Evolutionary conservation across 2,113 vertebrate species (phyloP).

Genomic region (Prunella himalayana): DNA sequence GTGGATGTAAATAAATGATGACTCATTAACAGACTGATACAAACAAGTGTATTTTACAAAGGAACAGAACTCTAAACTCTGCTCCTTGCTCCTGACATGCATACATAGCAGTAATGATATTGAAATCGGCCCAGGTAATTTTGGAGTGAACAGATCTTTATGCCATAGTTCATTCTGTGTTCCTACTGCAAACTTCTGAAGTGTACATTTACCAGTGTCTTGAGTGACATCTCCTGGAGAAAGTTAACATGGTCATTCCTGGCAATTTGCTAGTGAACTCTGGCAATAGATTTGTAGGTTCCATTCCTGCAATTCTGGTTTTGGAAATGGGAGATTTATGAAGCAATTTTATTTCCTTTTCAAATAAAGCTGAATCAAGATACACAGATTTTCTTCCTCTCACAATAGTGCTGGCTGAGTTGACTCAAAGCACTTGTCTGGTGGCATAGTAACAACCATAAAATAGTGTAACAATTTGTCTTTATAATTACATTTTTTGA

Average conservation of each 20-base stretch:
- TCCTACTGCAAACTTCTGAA: not conserved
- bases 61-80: not conserved
- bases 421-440: not conserved
- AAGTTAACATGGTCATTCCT: not conserved
- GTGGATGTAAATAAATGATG: not conserved
- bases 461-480: not conserved
- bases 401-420: not conserved
- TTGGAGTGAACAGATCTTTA: not conserved
- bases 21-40: not conserved
- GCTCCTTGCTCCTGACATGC: not conserved
- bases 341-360: not conserved
- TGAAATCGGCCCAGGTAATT: constrained; percentile 24
- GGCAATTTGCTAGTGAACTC: constrained; percentile 1
- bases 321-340: not conserved
- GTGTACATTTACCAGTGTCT: not conserved
- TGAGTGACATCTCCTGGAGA: constrained; percentile 60
- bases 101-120: not conserved
- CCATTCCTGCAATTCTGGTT: not conserved
- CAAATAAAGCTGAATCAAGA: not conserved
- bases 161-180: not conserved
- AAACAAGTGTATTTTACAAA: not conserved
- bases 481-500: not conserved
- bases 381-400: not conserved
- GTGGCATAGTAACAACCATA: not conserved
- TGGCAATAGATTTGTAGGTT: not conserved